Evolutionary conservation across 2,888 invertebrate species (phyloP).

Genomic region (Coecobrya sp.): DNA sequence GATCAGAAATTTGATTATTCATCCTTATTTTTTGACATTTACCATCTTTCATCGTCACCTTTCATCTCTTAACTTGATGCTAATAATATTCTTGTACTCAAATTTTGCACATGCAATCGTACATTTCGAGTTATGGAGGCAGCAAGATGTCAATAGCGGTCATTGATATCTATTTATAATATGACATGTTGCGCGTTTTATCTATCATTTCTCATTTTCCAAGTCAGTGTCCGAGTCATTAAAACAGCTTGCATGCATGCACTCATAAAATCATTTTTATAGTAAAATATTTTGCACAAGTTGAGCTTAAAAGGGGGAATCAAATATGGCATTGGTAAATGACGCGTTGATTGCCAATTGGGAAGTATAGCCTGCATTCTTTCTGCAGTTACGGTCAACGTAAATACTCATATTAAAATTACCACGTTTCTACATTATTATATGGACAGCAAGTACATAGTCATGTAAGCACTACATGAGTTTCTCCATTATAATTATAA

Average conservation of each 20-base stretch:
- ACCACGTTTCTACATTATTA: too few relatives aligned
- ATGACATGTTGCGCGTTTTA: not conserved
- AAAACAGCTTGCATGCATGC: not conserved
- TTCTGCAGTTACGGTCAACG: slow-evolving; percentile 12
- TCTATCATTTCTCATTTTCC: not conserved
- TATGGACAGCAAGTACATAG: not conserved
- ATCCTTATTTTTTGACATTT: slow-evolving; percentile 33
- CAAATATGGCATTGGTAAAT: not conserved
- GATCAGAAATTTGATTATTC: too few relatives aligned
- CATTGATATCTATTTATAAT: slow-evolving; percentile 57
- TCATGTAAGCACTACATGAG: not conserved
- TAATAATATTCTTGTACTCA: not conserved
- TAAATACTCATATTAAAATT: not conserved
- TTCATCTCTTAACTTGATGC: not conserved
- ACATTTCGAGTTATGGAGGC: too few relatives aligned
- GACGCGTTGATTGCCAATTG: too few relatives aligned
- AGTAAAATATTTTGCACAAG: not conserved
- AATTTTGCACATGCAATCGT: not conserved
- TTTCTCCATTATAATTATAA: slow-evolving; percentile 10
- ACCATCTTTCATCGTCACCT: slow-evolving; percentile 11
- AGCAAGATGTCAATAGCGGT: slow-evolving; percentile 50
- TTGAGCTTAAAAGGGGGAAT: too few relatives aligned
- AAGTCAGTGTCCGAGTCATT: not conserved
- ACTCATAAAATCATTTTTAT: not conserved
- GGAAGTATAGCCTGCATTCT: too few relatives aligned